These are phyloP conservation scores for Slavum lentiscoides DNA, from an alignment of 2,888 invertebrate species.

Conservation along the genomic window DNA sequence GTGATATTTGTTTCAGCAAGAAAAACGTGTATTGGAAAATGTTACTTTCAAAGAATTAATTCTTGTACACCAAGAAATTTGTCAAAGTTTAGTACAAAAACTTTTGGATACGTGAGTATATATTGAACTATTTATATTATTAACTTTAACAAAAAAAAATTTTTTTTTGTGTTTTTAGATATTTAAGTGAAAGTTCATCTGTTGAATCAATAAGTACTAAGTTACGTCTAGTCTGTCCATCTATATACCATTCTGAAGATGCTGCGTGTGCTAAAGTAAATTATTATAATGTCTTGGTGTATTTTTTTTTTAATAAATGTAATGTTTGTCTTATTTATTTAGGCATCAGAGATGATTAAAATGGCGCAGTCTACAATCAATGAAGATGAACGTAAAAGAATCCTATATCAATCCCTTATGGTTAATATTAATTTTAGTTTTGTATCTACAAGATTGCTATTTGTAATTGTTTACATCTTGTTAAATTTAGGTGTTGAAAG, in stretches of 20 bases:
- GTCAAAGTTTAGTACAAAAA: conserved; percentile 76
- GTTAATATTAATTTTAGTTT: conserved; percentile 14
- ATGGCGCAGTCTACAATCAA: conserved; percentile 76
- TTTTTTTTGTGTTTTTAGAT: conserved; percentile 62
- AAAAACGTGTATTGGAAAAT: conserved; percentile 65
- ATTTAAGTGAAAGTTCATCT: conserved; percentile 92
- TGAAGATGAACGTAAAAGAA: conserved; percentile 72
- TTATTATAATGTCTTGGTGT: too few species aligned
- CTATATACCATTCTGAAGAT: conserved; percentile 91
- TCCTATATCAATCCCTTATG: conserved; percentile 61
- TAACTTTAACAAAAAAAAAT: too few species aligned
- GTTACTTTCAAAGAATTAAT: conserved; percentile 74
- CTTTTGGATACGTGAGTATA: conserved; percentile 72
- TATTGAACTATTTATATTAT: neutral
- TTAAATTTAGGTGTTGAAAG: conserved; percentile 73
- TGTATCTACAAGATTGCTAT: neutral
- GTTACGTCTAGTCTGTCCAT: conserved; percentile 88
- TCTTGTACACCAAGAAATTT: conserved; percentile 76
- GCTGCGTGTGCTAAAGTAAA: conserved; percentile 90
- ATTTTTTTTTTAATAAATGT: neutral
- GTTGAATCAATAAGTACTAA: conserved; percentile 88
- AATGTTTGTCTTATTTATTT: neutral
- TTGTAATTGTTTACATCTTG: neutral
- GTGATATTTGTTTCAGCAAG: conserved; percentile 61
- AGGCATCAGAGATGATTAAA: conserved; percentile 85